Evolutionary conservation across 92 coral and sea anemone genomes (phyloP).

Genomic region (Zoanthus gigantus): DNA sequence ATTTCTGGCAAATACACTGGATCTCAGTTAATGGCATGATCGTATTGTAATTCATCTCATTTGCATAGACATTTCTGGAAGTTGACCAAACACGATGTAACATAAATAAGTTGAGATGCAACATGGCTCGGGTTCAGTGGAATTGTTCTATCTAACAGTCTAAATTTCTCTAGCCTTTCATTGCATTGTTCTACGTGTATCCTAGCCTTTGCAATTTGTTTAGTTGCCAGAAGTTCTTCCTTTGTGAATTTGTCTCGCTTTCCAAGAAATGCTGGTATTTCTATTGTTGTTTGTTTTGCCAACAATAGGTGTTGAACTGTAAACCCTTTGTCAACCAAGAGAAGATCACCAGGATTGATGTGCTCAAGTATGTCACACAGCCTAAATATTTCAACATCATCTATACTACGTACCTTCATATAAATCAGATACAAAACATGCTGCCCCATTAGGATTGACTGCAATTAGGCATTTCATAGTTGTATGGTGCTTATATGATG

Average conservation of each 20-base stretch:
- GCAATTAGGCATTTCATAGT: not conserved
- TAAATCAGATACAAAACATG: slow-evolving; percentile 29
- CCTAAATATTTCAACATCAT: slow-evolving; percentile 9
- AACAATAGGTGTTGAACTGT: slow-evolving; percentile 10
- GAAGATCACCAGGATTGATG: slow-evolving; percentile 17
- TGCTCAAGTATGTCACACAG: slow-evolving; percentile 26
- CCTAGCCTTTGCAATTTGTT: not conserved
- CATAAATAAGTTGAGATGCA: no score
- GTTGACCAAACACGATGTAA: not conserved
- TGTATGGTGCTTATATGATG: not conserved
- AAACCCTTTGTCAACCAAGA: not conserved
- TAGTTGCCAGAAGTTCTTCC: slow-evolving; percentile 35
- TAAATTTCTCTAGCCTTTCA: not conserved
- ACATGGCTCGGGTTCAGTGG: no score
- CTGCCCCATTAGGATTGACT: slow-evolving; percentile 37
- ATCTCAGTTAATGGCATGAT: not conserved
- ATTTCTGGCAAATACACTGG: not conserved
- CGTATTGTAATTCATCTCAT: not conserved
- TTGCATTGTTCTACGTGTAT: slow-evolving; percentile 10
- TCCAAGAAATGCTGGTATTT: not conserved
- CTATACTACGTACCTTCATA: slow-evolving; percentile 3
- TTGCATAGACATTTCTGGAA: slow-evolving; percentile 13
- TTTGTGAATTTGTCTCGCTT: slow-evolving; percentile 26
- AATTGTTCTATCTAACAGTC: no score
- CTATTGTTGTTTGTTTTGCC: slow-evolving; percentile 24